Evolutionary conservation across 2,113 vertebrate genomes (phyloP), one percentile per base, ranked within the genome.

Genomic region (Nestor notabilis): DNA sequence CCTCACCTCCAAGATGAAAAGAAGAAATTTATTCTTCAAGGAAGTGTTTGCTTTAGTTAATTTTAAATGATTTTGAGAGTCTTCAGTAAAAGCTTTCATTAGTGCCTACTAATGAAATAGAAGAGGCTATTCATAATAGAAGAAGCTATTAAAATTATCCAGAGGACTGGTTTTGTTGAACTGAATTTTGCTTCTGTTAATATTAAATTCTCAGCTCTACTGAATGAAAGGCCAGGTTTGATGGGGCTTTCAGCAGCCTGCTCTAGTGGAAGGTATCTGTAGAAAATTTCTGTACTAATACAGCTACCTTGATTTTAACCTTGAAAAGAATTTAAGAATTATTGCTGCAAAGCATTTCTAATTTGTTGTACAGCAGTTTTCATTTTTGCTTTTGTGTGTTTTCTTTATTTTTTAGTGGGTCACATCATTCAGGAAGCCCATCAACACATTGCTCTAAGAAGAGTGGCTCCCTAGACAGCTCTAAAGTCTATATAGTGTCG

Each of bases 351-450:
- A 52, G 25, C 3, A 0, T 66, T 81, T 41, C 66, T n/a, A 24
- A 47, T 55, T 23, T 69, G 33, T 31, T 49, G 8, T 33, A 4
- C 7, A 14, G 7, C 33, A 21, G 17, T 80, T 79, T 81, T 71
- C 49, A 69, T 89, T 83, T 91, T 50, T 97, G 70, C 33, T 88
- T 96, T 96, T 94, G 14, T 89, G 17, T 63, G 10, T 91, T 95
- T 91, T 5, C 3, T 86, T 97, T 89, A 75, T 35, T 84, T 90
- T 97, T 95, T 81, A 99, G 99, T 95, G 99, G 99, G 50, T 99
- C 99, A 21, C 99, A 99, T 95, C 99, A 99, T 96, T 99, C 99
- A 80, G 99, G 98, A 97, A 99, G 99, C 96, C 99, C 99, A 14
- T 98, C 99, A 9, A 97, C 98, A 50, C 99, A 99, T 76, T 98